Percentiles rank a stretch among this genome's conserved stretches.
Conservation (phyloP, 2,113 vertebrate genomes). For the Marcusenius ussheri region DNA sequence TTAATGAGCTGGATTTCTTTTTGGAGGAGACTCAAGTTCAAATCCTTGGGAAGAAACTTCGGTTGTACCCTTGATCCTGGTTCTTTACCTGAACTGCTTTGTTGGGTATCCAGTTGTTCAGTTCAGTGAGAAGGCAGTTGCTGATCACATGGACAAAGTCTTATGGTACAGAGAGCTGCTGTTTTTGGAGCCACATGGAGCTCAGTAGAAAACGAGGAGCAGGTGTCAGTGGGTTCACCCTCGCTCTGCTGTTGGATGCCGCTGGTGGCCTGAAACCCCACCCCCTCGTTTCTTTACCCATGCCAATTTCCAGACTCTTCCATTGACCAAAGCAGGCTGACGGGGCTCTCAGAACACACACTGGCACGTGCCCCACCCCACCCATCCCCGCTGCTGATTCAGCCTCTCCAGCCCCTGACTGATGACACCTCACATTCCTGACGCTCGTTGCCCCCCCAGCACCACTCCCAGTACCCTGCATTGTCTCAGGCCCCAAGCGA, state of each 20-base stretch:
- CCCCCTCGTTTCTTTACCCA: not conserved
- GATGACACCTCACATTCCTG: constrained; percentile 60
- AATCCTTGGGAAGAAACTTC: not conserved
- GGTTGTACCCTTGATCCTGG: not conserved
- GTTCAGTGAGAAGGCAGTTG: not conserved
- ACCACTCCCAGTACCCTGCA: not conserved
- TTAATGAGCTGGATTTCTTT: not conserved
- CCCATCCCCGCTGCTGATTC: constrained; percentile 49
- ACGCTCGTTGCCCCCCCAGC: not conserved
- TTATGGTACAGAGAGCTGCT: not conserved
- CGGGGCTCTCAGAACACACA: not conserved
- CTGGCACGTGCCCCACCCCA: not conserved
- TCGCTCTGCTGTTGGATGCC: not conserved
- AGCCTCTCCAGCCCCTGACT: constrained; percentile 55
- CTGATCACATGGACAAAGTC: not conserved
- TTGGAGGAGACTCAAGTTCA: not conserved
- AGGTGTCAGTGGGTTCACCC: not conserved
- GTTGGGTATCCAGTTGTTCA: not conserved
- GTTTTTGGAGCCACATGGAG: not conserved
- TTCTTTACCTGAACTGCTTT: not conserved
- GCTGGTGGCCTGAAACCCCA: not conserved
- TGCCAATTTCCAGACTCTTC: not conserved
- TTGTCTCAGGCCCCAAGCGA: not conserved
- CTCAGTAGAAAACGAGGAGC: not conserved
- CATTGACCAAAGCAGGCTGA: not conserved